A percentile compares a stretch with the other conserved stretches of the same genome.
Conservation (phyloP, 2,113 vertebrate species). For the Ciconia maguari region DNA sequence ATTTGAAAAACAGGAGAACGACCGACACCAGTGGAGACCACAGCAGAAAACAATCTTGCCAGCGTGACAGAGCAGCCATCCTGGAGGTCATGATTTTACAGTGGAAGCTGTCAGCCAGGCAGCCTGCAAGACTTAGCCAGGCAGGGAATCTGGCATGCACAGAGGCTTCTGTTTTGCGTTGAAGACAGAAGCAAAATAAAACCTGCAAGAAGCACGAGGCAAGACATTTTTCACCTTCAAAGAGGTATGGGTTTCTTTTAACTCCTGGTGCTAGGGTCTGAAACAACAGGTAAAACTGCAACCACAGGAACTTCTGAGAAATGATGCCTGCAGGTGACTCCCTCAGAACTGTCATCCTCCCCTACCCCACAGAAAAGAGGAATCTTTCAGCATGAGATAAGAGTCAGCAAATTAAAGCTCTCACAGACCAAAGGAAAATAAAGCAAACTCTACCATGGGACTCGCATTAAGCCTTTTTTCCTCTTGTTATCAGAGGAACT, state of each 20-base stretch:
- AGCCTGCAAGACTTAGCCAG: not conserved
- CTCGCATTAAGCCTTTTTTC: not conserved
- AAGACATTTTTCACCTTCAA: not conserved
- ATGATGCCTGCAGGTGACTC: not conserved
- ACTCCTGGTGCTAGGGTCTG: not conserved
- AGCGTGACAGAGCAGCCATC: not conserved
- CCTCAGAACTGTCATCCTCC: conserved; percentile 27
- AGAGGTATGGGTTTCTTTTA: not conserved
- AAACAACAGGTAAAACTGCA: conserved; percentile 41
- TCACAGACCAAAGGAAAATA: conserved; percentile 18
- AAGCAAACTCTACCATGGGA: not conserved
- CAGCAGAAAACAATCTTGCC: not conserved
- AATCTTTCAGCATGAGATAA: conserved; percentile 7
- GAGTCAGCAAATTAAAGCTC: conserved; percentile 44
- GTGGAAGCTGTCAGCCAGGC: not conserved
- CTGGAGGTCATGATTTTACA: not conserved
- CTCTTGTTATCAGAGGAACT: not conserved
- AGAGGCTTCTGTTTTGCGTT: not conserved
- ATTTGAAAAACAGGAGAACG: not conserved
- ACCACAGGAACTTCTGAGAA: not conserved
- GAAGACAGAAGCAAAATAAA: conserved; percentile 10
- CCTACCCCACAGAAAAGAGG: not conserved
- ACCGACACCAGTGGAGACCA: fast-evolving
- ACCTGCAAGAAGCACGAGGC: not conserved
- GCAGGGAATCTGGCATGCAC: not conserved